These are phyloP conservation scores for Limnephilus rhombicus DNA, from an alignment of 2,888 invertebrate species.

Conservation along the genomic window DNA sequence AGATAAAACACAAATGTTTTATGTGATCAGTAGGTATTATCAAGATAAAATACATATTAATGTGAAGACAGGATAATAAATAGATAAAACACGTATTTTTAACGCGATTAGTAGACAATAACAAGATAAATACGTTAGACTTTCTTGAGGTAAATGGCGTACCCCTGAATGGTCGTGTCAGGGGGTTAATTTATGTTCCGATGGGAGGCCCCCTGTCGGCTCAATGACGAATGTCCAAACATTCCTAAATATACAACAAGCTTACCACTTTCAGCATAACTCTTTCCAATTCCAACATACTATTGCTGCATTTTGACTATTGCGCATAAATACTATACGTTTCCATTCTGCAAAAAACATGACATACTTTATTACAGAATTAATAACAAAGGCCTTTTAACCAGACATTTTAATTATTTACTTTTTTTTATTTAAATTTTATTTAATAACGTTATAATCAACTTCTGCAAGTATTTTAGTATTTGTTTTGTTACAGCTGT, in stretches of 20 bases:
- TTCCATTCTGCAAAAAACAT: no score
- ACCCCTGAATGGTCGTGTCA: slow-evolving; percentile 47
- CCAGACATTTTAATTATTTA: no score
- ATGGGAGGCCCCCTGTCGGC: slow-evolving; percentile 62
- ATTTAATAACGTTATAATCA: no score
- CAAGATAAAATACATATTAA: neutral
- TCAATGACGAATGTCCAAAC: slow-evolving; percentile 63
- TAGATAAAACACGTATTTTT: neutral
- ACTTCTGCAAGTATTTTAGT: no score
- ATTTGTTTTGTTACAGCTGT: no score
- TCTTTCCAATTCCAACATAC: slow-evolving; percentile 35
- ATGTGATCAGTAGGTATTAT: no score
- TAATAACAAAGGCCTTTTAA: no score
- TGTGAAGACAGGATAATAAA: neutral
- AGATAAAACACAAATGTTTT: no score
- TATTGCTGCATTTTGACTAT: neutral
- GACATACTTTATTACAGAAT: no score
- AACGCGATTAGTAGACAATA: neutral
- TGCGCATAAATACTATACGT: neutral
- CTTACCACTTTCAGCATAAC: slow-evolving; percentile 24
- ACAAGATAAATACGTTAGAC: neutral
- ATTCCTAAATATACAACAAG: slow-evolving; percentile 57
- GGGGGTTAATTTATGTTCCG: slow-evolving; percentile 63
- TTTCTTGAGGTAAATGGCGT: neutral
- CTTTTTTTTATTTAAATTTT: no score